These are phyloP conservation scores for Cariama cristata DNA, from an alignment of 2,113 vertebrate genomes.

Conservation along the genomic window DNA sequence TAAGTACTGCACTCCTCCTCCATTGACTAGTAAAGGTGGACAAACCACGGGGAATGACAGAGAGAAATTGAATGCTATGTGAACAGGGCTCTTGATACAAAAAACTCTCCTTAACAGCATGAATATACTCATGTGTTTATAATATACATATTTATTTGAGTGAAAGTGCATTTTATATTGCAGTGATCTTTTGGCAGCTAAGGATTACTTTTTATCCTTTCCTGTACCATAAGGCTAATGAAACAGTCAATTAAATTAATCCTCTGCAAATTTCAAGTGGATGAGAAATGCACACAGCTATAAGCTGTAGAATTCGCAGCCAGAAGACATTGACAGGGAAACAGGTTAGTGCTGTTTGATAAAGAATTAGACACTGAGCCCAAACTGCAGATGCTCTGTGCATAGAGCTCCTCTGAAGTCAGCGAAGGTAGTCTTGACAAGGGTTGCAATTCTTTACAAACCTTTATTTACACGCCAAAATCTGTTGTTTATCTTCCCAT, in stretches of 20 bases:
- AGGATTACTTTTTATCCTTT: conserved; percentile 40
- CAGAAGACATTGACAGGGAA: conserved; percentile 18
- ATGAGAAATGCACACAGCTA: conserved; percentile 10
- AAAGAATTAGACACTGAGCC: conserved; percentile 3
- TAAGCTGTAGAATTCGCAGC: conserved; percentile 15
- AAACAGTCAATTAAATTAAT: conserved; percentile 67
- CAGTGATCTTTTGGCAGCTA: background rate
- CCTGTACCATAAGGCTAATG: conserved; percentile 31
- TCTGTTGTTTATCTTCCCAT: background rate
- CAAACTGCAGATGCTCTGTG: background rate
- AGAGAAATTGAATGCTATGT: background rate
- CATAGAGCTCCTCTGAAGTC: background rate
- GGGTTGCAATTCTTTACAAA: background rate
- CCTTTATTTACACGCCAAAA: background rate
- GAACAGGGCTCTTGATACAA: background rate
- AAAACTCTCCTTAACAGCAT: background rate
- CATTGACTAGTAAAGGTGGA: background rate
- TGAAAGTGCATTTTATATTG: background rate
- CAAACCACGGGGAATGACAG: background rate
- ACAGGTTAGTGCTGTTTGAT: conserved; percentile 18
- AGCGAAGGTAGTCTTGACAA: background rate
- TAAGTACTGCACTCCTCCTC: background rate
- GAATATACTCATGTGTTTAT: background rate
- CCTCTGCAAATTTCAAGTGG: conserved; percentile 43
- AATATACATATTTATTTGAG: background rate